phyloP scores from a whole-genome alignment of 2,797 vertebrate genomes.

The Lates japonicus region DNA sequence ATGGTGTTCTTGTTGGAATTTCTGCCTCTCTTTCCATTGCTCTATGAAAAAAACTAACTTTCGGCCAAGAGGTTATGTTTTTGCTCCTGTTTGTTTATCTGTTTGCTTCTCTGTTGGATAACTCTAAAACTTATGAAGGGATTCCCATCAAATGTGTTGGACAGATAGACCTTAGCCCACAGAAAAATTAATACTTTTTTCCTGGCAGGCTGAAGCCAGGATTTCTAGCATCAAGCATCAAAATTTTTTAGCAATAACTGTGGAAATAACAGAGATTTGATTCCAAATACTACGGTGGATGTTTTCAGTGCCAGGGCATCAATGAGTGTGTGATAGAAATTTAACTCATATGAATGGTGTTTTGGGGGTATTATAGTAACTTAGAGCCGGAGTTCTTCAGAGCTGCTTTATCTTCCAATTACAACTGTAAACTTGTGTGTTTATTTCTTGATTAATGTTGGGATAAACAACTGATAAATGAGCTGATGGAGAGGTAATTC shows the following conservation, averaged over 20 bases:
- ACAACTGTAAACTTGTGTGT: not conserved
- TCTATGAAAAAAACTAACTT: slow-evolving; percentile 2
- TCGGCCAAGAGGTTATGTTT: not conserved
- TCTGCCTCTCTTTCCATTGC: not conserved
- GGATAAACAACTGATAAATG: not conserved
- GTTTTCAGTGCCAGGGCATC: slow-evolving; percentile 10
- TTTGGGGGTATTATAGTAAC: not conserved
- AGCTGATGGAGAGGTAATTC: slow-evolving; percentile 1
- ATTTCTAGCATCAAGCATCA: slow-evolving; percentile 31
- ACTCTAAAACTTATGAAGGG: slow-evolving; percentile 18
- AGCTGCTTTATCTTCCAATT: not conserved
- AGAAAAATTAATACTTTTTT: not conserved
- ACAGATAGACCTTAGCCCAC: not conserved
- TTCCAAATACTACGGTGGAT: slow-evolving; percentile 3
- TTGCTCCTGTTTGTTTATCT: not conserved
- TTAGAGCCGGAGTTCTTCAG: not conserved
- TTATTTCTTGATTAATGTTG: not conserved
- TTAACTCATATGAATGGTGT: not conserved
- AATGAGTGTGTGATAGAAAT: not conserved
- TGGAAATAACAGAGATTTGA: slow-evolving; percentile 28
- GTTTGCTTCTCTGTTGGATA: slow-evolving; percentile 3
- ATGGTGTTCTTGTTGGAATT: not conserved
- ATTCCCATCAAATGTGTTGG: slow-evolving; percentile 32
- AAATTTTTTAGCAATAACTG: slow-evolving; percentile 23
- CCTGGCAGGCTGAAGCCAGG: slow-evolving; percentile 19